These are phyloP conservation scores for Sycobia sp. DNA, from an alignment of 1,140 invertebrate genomes.

Conservation along the genomic window DNA sequence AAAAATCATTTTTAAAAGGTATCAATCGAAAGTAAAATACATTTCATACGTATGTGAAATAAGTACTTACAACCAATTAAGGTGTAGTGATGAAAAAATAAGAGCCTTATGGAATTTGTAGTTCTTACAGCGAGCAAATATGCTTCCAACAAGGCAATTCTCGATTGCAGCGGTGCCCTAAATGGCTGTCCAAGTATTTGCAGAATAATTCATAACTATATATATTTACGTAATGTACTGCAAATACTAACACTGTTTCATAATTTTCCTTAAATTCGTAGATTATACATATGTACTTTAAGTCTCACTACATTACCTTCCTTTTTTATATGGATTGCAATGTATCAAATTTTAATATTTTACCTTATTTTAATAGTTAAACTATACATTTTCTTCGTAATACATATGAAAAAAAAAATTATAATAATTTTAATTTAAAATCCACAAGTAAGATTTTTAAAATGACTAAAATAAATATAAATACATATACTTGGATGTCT, in stretches of 20 bases:
- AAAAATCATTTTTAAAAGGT: no score
- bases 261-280: constrained; percentile 31
- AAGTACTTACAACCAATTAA: no score
- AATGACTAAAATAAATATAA: not conserved
- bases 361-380: not conserved
- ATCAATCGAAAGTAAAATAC: no score
- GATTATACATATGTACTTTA: constrained; percentile 11
- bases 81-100: no score
- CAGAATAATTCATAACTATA: constrained; percentile 35
- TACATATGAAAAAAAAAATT: not conserved
- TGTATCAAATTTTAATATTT: constrained; percentile 9
- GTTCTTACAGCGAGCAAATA: no score
- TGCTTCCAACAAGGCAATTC: constrained; percentile 30
- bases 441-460: not conserved
- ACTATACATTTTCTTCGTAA: not conserved
- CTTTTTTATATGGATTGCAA: not conserved
- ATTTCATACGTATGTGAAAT: no score
- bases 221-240: constrained; percentile 30
- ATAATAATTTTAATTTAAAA: no score
- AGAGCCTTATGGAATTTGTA: no score
- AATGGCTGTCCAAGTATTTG: constrained; percentile 44
- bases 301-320: constrained; percentile 22
- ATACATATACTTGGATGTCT: constrained; percentile 37
- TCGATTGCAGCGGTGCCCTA: constrained; percentile 51
- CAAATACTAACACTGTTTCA: constrained; percentile 26